These are phyloP conservation scores for Stratiomys singularior DNA, from an alignment of 2,888 invertebrate species.

Conservation along the genomic window DNA sequence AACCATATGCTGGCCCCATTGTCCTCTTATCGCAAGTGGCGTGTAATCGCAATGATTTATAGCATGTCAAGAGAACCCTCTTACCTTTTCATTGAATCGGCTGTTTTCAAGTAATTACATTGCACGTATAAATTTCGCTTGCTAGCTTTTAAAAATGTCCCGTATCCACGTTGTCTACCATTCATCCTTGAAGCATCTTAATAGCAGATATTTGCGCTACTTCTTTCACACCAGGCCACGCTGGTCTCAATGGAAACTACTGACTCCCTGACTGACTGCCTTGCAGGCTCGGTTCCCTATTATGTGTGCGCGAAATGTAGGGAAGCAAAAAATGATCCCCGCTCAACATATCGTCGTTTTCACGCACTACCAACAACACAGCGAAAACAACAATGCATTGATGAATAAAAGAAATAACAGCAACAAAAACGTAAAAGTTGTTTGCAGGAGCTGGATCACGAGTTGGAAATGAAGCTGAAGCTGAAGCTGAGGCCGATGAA, in stretches of 20 bases:
- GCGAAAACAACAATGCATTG: background rate
- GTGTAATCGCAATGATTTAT: slow-evolving; percentile 15
- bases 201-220: slow-evolving; percentile 4
- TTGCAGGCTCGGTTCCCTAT: slow-evolving; percentile 14
- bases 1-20: background rate
- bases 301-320: background rate
- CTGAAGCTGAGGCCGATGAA: background rate
- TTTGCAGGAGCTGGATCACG: slow-evolving; percentile 6
- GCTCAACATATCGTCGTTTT: slow-evolving; percentile 29
- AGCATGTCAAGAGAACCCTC: background rate
- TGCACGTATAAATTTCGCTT: background rate
- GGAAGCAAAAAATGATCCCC: background rate
- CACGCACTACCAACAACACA: slow-evolving; percentile 28
- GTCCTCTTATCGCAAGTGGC: background rate
- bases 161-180: background rate
- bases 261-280: slow-evolving; percentile 41
- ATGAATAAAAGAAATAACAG: background rate
- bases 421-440: background rate
- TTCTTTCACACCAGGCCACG: slow-evolving; percentile 12
- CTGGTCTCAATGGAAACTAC: slow-evolving; percentile 2
- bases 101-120: slow-evolving; percentile 23
- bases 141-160: background rate
- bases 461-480: background rate
- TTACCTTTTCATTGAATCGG: background rate
- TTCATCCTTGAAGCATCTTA: slow-evolving; percentile 21